Evolutionary conservation across 2,113 vertebrate species (phyloP), one percentile per base, ranked within the genome.

Genomic region (Dicentrarchus labrax): DNA sequence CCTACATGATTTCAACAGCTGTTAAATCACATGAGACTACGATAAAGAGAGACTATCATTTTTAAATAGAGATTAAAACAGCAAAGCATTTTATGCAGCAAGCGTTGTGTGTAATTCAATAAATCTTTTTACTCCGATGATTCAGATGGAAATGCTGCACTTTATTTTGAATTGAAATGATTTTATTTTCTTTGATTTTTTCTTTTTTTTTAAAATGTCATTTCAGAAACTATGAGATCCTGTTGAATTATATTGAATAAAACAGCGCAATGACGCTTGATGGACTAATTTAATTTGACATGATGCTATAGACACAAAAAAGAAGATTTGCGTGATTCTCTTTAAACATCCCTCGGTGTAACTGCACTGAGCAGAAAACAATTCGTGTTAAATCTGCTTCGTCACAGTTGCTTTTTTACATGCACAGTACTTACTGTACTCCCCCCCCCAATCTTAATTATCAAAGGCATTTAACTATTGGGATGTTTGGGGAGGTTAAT

Each of bases 401-500:
- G 15, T 75, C 54, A 30, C 70, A 59, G 48, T 80, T 83, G 59
- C 39, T 73, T 0, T 72, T 76, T 73, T 62, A 19, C 80, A 30
- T 6, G 9, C 67, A 43, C 61, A 69, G 74, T 70, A 88, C 76
- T 85, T 84, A 78, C 78, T 89, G 85, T 82, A 84, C 85, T 75
- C 77, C 43, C 45, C 47, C 47, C 22, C 21, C 19, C 10, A 24
- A n/a, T 61, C 83, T 88, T 90, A 93, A 89, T 92, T 73, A 50
- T 89, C 65, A 84, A 88, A 94, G 72, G 80, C 76, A 78, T 79
- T 85, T 72, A 88, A 87, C 84, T 59, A 78, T 91, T 89, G 16
- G 38, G 83, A 92, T 78, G 82, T 93, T 93, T 85, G 50, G 78
- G 71, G 68, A 88, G 83, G 83, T 91, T 95, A 94, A 95, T 95